Conservation (phyloP, 2,888 invertebrate species). For the Taphrorychus bicolor region DNA sequence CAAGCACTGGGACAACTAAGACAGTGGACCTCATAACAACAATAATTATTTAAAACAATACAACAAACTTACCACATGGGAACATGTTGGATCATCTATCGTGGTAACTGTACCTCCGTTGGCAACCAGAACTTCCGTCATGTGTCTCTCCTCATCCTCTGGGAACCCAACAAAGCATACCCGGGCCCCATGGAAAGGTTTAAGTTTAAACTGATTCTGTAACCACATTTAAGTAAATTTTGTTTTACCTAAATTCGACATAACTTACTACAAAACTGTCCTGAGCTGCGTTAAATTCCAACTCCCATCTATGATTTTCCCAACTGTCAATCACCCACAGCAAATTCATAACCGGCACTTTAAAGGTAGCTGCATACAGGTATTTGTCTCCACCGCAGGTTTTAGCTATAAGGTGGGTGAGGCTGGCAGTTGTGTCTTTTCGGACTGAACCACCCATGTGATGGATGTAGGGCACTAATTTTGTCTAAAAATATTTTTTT, state of each 20-base stretch:
- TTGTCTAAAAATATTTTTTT: slow-evolving; percentile 67
- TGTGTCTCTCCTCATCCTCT: slow-evolving; percentile 88
- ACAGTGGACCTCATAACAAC: not conserved
- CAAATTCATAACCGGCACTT: slow-evolving; percentile 85
- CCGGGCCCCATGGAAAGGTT: slow-evolving; percentile 86
- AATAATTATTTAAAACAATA: slow-evolving; percentile 12
- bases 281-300: slow-evolving; percentile 73
- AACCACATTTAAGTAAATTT: slow-evolving; percentile 47
- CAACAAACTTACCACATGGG: slow-evolving; percentile 83
- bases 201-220: slow-evolving; percentile 76
- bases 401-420: slow-evolving; percentile 93
- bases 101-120: slow-evolving; percentile 85
- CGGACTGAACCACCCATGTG: slow-evolving; percentile 96
- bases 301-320: slow-evolving; percentile 76
- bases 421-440: slow-evolving; percentile 85
- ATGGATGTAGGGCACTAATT: slow-evolving; percentile 88
- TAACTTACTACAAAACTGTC: slow-evolving; percentile 71
- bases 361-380: slow-evolving; percentile 89
- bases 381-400: slow-evolving; percentile 92
- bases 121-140: slow-evolving; percentile 86
- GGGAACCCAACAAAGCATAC: slow-evolving; percentile 92
- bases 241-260: not conserved
- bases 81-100: slow-evolving; percentile 82
- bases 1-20: not conserved
- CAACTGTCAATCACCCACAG: slow-evolving; percentile 91